Conservation (phyloP, 2,797 vertebrate genomes). For the Pteropus rufus region DNA sequence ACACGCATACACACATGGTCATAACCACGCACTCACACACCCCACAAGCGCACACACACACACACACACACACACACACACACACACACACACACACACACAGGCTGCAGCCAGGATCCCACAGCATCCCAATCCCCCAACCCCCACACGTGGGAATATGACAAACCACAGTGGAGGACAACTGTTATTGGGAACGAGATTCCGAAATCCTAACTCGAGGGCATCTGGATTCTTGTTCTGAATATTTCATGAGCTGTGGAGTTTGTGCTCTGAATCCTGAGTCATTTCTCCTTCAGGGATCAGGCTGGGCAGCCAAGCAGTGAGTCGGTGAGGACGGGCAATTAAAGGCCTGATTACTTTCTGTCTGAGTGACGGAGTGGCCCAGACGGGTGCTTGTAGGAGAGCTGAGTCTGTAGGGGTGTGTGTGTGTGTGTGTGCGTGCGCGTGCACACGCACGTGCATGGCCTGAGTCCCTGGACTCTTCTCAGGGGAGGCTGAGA, state of each 20-base stretch:
- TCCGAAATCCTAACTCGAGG: not conserved
- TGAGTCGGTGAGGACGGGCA: not conserved
- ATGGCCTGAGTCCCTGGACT: not conserved
- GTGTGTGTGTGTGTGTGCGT: not conserved
- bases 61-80: not conserved
- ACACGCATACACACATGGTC: not conserved
- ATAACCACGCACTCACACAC: not conserved
- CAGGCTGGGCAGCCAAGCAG: not conserved
- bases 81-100: not conserved
- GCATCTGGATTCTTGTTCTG: constrained; percentile 35
- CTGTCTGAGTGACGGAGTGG: not conserved
- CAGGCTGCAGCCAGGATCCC: not conserved
- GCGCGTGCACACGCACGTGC: rapidly evolving
- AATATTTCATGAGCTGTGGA: not conserved
- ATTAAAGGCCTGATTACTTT: not conserved
- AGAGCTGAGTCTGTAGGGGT: not conserved
- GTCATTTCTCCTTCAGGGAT: not conserved
- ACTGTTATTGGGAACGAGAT: constrained; percentile 19
- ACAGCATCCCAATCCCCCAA: not conserved
- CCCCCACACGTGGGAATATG: not conserved
- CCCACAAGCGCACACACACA: too few species aligned
- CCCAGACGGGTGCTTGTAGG: not conserved
- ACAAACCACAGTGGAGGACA: not conserved
- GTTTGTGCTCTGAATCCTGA: constrained; percentile 49
- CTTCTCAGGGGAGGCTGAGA: not conserved